Conservation (phyloP, 1,140 invertebrate species). For the Drosophila melanica region DNA sequence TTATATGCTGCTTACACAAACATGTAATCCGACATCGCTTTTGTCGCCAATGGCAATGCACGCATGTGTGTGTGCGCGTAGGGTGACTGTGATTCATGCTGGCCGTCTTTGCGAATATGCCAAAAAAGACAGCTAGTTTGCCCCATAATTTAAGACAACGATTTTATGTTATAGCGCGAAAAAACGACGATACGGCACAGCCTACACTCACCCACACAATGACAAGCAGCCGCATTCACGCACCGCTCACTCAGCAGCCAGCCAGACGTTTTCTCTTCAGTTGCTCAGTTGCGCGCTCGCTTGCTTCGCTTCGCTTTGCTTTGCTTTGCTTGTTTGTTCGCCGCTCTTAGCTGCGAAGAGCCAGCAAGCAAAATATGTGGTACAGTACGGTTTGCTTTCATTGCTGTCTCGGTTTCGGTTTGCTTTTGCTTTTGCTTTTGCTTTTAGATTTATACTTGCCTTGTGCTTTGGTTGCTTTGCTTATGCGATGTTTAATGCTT, state of each 20-base stretch:
- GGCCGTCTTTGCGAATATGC: slow-evolving; percentile 27
- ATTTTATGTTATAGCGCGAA: slow-evolving; percentile 37
- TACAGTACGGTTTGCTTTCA: slow-evolving; percentile 60
- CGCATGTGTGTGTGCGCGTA: slow-evolving; percentile 3
- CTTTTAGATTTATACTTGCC: slow-evolving; percentile 45
- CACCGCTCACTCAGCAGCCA: slow-evolving; percentile 1
- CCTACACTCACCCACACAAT: slow-evolving; percentile 36
- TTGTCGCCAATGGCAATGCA: slow-evolving; percentile 2
- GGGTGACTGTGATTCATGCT: slow-evolving; percentile 43
- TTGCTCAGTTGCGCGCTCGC: slow-evolving; percentile 12
- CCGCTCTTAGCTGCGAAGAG: slow-evolving; percentile 14
- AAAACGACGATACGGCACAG: slow-evolving; percentile 23
- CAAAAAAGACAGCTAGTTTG: slow-evolving; percentile 28
- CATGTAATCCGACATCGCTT: neutral
- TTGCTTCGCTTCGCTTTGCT: slow-evolving; percentile 10
- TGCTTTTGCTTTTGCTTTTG: slow-evolving; percentile 44
- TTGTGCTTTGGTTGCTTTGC: slow-evolving; percentile 32
- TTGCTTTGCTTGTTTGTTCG: slow-evolving; percentile 10
- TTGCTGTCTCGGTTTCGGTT: slow-evolving; percentile 14
- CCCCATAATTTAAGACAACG: slow-evolving; percentile 41
- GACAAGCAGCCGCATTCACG: slow-evolving; percentile 8
- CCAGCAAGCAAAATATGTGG: slow-evolving; percentile 8
- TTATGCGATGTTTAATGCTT: slow-evolving; percentile 5
- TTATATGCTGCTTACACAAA: neutral
- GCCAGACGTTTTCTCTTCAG: neutral